Conservation (phyloP, 1,140 invertebrate genomes). For the Pseudomyrmex flavicornis region DNA sequence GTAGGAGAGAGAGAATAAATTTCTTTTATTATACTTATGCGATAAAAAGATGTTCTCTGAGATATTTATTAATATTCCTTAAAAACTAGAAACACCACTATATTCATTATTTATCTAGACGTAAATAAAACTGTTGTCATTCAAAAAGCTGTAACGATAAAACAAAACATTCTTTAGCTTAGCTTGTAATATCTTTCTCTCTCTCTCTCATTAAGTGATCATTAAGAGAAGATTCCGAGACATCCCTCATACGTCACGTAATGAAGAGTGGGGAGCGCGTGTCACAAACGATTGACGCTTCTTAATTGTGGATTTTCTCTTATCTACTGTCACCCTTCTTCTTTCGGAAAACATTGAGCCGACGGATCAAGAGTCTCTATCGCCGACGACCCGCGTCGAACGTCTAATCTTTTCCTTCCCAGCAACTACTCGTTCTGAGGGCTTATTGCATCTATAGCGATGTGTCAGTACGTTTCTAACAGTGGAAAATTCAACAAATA, state of each 20-base stretch:
- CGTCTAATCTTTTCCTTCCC: slow-evolving; percentile 79
- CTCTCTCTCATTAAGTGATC: slow-evolving; percentile 8
- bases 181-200: neutral
- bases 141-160: neutral
- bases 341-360: slow-evolving; percentile 69
- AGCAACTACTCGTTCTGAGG: slow-evolving; percentile 60
- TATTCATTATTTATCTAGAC: neutral
- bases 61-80: too few species aligned
- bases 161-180: neutral
- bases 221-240: slow-evolving; percentile 8
- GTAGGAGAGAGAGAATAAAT: too few species aligned
- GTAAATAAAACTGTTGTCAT: neutral
- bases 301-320: slow-evolving; percentile 82
- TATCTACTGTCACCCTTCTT: slow-evolving; percentile 83
- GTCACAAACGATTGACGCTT: slow-evolving; percentile 76
- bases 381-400: slow-evolving; percentile 78
- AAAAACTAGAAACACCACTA: neutral
- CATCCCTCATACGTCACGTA: slow-evolving; percentile 21
- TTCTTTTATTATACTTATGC: too few species aligned
- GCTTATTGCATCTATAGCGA: slow-evolving; percentile 61
- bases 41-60: too few species aligned
- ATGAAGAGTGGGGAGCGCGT: slow-evolving; percentile 24
- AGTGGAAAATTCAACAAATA: slow-evolving; percentile 58
- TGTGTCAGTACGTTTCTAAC: slow-evolving; percentile 50
- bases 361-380: slow-evolving; percentile 81